Base-by-base conservation (phyloP, 1,140 invertebrate genomes). In the Cylas formicarius region DNA sequence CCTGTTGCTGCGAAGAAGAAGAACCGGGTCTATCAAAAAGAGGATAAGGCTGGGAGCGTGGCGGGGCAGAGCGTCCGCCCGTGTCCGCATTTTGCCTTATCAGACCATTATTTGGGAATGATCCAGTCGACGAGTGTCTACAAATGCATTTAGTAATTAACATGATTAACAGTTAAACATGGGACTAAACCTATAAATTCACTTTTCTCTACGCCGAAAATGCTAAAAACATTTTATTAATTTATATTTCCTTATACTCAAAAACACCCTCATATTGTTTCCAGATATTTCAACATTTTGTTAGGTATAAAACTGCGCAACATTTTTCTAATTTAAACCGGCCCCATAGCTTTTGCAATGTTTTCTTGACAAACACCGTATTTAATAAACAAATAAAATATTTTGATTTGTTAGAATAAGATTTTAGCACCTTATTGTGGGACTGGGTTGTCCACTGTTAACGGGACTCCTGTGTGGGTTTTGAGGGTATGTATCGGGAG, bases 381-480 rank as follows among this genome's bases (percentile, higher is more conserved):
- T n/a, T n/a, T n/a, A n/a, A n/a, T n/a, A n/a, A n/a, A n/a, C n/a
- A n/a, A n/a, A n/a, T n/a, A n/a, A n/a, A n/a, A n/a, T n/a, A n/a
- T n/a, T n/a, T n/a, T n/a, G n/a, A n/a, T n/a, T 11, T 26, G 9
- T 9, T 26, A 26, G 9, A 26, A 9, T 9, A 26, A 26, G 9
- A 26, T 26, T 26, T 1, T n/a, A 7, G 60, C 63, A 74, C 69
- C 73, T 68, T 40, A 75, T 70, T 13, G 70, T 69, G 7, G 73
- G 66, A 54, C 71, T 75, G 1, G 71, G 65, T 3, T 62, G 62
- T 14, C 43, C 45, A 20, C 48, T 56, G 18, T 48, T 41, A 10
- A 54, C 45, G 61, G 69, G 63, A 42, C 67, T 61, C 44, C 71
- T 58, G 45, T 73, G 72, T 68, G 61, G 50, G 70, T 69, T 31